phyloP scores from a whole-genome alignment of 1,140 invertebrate genomes.

The Thereuonema tuberculata region DNA sequence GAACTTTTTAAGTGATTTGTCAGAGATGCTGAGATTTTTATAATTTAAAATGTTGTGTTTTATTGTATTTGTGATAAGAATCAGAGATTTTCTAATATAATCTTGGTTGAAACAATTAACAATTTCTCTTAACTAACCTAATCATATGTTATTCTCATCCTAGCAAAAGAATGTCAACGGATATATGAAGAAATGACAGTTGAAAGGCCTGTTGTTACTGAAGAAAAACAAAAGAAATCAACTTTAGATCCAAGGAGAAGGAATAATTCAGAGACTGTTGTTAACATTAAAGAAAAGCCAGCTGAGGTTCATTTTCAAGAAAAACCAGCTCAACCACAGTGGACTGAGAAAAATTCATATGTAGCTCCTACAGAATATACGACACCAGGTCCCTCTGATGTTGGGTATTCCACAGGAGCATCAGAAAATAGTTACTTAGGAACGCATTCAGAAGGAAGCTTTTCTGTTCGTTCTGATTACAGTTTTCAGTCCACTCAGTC shows the following conservation, averaged over 20 bases:
- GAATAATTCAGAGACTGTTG: background rate
- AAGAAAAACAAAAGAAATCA: background rate
- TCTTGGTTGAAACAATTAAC: too few relatives aligned
- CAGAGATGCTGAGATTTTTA: too few relatives aligned
- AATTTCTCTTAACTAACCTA: too few relatives aligned
- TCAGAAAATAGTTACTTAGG: constrained; percentile 11
- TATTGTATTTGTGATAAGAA: too few relatives aligned
- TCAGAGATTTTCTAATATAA: too few relatives aligned
- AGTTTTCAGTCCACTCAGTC: constrained; percentile 16
- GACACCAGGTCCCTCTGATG: constrained; percentile 7
- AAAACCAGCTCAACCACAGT: background rate
- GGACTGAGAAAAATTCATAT: background rate
- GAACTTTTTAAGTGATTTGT: too few relatives aligned
- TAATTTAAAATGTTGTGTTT: too few relatives aligned
- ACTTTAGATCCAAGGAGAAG: background rate
- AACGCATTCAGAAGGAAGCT: constrained; percentile 2
- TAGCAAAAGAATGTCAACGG: constrained; percentile 31
- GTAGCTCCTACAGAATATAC: background rate
- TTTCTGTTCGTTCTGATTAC: constrained; percentile 14
- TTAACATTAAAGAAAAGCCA: background rate
- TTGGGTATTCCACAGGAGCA: constrained; percentile 11
- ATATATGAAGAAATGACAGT: constrained; percentile 48
- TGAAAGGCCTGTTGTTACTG: constrained; percentile 25
- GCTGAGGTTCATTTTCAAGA: too few relatives aligned
- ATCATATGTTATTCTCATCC: too few relatives aligned